These are phyloP conservation scores for Pampus argenteus DNA, from an alignment of 2,797 vertebrate genomes.

Conservation along the genomic window DNA sequence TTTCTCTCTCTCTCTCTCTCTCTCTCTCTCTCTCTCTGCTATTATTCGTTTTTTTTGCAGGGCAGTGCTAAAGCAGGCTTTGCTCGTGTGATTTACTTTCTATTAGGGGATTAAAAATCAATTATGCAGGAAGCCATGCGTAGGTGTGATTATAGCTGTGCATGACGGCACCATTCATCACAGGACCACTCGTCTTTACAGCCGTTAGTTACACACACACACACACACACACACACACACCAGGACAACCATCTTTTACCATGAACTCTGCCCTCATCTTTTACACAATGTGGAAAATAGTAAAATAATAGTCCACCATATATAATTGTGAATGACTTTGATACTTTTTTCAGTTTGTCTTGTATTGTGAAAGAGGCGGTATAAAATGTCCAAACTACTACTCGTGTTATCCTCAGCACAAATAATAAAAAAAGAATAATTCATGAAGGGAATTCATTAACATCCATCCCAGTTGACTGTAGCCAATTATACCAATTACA, in stretches of 20 bases:
- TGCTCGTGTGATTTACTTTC: slow-evolving; percentile 88
- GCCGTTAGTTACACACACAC: slow-evolving; percentile 83
- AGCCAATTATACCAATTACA: slow-evolving; percentile 59
- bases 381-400: slow-evolving; percentile 13
- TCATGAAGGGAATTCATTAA: slow-evolving; percentile 34
- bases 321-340: slow-evolving; percentile 57
- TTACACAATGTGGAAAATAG: slow-evolving; percentile 65
- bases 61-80: slow-evolving; percentile 74
- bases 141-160: slow-evolving; percentile 86
- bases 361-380: slow-evolving; percentile 5
- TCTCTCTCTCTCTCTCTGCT: slow-evolving; percentile 39
- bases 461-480: slow-evolving; percentile 48
- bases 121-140: slow-evolving; percentile 88
- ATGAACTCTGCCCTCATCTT: slow-evolving; percentile 78
- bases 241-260: slow-evolving; percentile 70
- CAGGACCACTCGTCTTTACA: slow-evolving; percentile 83
- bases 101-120: slow-evolving; percentile 91
- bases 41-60: slow-evolving; percentile 63
- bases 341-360: slow-evolving; percentile 30
- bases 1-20: slow-evolving; percentile 45
- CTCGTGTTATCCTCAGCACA: slow-evolving; percentile 1
- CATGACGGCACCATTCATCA: slow-evolving; percentile 87
- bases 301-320: slow-evolving; percentile 26
- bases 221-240: no score
- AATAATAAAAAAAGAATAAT: slow-evolving; percentile 33